phyloP scores from a whole-genome alignment of 2,113 vertebrate genomes.

The Dascyllus trimaculatus region DNA sequence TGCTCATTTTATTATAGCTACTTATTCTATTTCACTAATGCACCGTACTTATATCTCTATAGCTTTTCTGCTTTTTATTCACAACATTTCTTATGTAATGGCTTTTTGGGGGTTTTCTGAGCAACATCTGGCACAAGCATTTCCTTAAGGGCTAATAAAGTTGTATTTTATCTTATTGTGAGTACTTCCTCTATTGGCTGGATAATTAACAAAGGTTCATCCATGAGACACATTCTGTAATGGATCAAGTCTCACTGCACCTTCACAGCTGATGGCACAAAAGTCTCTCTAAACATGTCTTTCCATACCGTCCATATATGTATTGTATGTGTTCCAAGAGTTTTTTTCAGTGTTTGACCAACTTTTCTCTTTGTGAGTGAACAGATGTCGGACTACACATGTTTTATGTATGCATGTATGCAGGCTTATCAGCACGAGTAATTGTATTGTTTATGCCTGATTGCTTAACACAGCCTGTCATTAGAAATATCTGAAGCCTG shows the following conservation, averaged over 20 bases:
- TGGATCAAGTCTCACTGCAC: background rate
- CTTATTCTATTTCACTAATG: no score
- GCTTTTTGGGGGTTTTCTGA: no score
- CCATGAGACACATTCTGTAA: background rate
- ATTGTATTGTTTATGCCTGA: constrained; percentile 59
- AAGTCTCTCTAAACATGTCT: background rate
- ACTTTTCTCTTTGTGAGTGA: background rate
- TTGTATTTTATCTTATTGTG: no score
- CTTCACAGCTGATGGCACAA: background rate
- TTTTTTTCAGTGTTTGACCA: background rate
- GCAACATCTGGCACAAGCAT: no score
- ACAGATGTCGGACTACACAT: constrained; percentile 19
- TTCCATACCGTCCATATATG: background rate
- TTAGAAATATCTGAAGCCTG: constrained; percentile 50
- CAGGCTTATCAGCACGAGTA: constrained; percentile 25
- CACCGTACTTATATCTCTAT: no score
- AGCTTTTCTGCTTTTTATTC: no score
- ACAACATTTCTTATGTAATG: no score
- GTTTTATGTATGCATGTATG: constrained; percentile 48
- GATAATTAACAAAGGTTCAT: background rate
- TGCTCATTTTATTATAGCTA: no score
- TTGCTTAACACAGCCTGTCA: constrained; percentile 51
- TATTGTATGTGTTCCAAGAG: background rate
- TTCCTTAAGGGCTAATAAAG: no score
- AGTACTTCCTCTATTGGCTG: background rate